Evolutionary conservation across 2,888 invertebrate species (phyloP), one percentile per base, ranked within the genome.

Genomic region (Drosophila neotestacea): DNA sequence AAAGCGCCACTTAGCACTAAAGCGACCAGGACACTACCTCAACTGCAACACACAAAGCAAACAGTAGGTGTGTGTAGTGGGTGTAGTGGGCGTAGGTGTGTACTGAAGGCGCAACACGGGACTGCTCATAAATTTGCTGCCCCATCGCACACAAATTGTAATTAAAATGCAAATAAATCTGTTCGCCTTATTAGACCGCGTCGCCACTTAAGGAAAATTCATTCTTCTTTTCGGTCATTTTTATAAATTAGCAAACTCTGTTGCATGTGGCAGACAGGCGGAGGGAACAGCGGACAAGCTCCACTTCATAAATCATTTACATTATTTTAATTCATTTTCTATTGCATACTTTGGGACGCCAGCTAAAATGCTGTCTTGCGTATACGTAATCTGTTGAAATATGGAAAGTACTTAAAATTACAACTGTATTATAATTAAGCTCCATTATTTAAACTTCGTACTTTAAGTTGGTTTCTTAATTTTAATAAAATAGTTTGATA

Each of bases 91-190:
- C 28, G 32, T 4, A 11, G n/a, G 22, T 27, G 13, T 11, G 10
- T 30, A 16, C 32, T 38, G 38, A 11, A 34, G 16, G 36, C 50
- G 36, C 36, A 44, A 46, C 55, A 52, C 41, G 54, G 39, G 36
- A 16, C 32, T 44, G 58, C 52, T 46, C 78, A 55, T 81, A 78
- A 84, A 79, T 81, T 72, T 51, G 42, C 61, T 46, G 34, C 46
- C 55, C 46, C 28, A 7, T 46, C 58, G 47, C 63, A 63, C 71
- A 85, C 69, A 85, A 88, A 73, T 77, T 81, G 70, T 88, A 88
- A 88, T 89, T 85, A 85, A 73, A 83, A 89, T 79, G 83, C 67
- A 85, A 85, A 89, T 85, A 88, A 88, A 89, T 85, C 80, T 85
- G 75, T 48, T 50, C 50, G 67, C 79, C 56, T 73, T 77, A 79